These are phyloP conservation scores for Chrysolina americana DNA, from an alignment of 2,888 invertebrate species.

Conservation along the genomic window DNA sequence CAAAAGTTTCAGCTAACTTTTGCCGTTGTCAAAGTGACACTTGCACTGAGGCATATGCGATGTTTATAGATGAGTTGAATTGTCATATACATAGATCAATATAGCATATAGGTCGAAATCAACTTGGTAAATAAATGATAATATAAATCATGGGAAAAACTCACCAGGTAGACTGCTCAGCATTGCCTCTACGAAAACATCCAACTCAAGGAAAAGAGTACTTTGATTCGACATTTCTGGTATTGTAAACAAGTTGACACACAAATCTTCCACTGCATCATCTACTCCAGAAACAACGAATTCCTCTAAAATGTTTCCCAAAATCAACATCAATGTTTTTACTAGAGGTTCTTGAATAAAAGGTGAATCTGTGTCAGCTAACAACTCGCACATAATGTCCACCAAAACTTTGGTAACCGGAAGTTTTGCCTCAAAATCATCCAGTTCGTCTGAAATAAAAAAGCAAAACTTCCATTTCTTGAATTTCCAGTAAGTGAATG, in stretches of 20 bases:
- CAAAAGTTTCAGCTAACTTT: no score
- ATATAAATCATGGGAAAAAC: slow-evolving; percentile 38
- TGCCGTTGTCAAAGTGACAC: no score
- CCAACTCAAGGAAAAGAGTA: slow-evolving; percentile 61
- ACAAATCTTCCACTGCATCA: slow-evolving; percentile 55
- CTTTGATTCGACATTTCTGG: slow-evolving; percentile 54
- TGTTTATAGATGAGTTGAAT: no score
- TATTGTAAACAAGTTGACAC: slow-evolving; percentile 55
- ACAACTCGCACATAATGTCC: slow-evolving; percentile 71
- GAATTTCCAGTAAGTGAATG: no score
- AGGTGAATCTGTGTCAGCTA: slow-evolving; percentile 69
- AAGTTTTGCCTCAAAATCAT: slow-evolving; percentile 70
- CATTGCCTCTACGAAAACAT: slow-evolving; percentile 60
- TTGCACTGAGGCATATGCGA: no score
- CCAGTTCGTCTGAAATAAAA: slow-evolving; percentile 69
- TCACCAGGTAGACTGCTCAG: slow-evolving; percentile 62
- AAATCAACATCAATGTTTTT: slow-evolving; percentile 68
- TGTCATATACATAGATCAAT: no score
- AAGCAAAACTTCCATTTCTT: not conserved
- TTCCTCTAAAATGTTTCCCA: slow-evolving; percentile 69
- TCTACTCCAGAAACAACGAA: slow-evolving; percentile 54
- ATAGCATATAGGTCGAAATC: no score
- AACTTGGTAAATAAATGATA: not conserved
- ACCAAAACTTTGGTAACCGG: slow-evolving; percentile 69
- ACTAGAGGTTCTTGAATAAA: slow-evolving; percentile 71